Conservation (phyloP, 2,888 invertebrate genomes). For the Lasioglossum malachurum region DNA sequence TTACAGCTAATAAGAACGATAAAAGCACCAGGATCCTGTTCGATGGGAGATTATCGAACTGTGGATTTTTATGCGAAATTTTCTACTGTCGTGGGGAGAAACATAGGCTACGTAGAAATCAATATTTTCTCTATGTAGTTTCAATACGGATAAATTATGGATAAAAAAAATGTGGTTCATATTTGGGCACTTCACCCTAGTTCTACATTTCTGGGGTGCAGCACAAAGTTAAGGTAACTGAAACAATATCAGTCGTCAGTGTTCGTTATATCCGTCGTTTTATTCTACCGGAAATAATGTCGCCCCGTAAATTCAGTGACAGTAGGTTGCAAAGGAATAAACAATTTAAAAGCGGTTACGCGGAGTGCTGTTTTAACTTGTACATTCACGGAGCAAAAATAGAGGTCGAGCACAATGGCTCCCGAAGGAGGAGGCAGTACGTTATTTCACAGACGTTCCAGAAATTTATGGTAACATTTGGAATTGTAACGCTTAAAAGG, state of each 20-base stretch:
- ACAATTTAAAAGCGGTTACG: constrained; percentile 35
- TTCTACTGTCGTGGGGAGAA: too few relatives aligned
- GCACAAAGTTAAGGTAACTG: not conserved
- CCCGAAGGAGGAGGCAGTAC: constrained; percentile 39
- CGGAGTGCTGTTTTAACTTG: constrained; percentile 29
- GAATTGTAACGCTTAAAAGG: constrained; percentile 49
- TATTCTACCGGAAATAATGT: not conserved
- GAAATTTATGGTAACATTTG: constrained; percentile 51
- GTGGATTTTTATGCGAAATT: too few relatives aligned
- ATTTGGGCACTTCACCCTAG: too few relatives aligned
- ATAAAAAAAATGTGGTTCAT: too few relatives aligned
- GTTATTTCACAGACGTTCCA: constrained; percentile 15
- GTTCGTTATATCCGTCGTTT: not conserved
- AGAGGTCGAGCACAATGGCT: constrained; percentile 40
- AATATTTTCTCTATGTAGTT: too few relatives aligned
- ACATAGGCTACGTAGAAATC: too few relatives aligned
- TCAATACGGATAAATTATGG: too few relatives aligned
- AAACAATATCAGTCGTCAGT: not conserved
- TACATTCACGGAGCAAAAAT: constrained; percentile 24
- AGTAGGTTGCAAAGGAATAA: constrained; percentile 18
- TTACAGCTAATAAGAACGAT: not conserved
- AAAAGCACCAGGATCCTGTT: not conserved
- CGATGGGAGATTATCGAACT: too few relatives aligned
- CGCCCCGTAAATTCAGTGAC: constrained; percentile 18
- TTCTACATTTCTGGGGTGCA: not conserved